Evolutionary conservation across 2,113 vertebrate species (phyloP).

Genomic region (Elachura formosa): DNA sequence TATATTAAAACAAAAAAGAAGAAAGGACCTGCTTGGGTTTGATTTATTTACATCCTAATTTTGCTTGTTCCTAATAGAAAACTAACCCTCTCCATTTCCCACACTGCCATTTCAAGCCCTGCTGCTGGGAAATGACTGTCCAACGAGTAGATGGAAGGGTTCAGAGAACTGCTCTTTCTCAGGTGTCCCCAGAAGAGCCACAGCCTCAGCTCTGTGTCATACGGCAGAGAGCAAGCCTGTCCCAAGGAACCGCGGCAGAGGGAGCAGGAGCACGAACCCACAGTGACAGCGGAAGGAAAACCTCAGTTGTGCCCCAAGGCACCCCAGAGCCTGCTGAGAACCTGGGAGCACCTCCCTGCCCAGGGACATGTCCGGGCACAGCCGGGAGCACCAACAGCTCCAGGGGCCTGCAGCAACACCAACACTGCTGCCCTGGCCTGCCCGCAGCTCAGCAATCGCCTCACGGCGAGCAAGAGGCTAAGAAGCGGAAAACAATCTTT

Average conservation of each 20-base stretch:
- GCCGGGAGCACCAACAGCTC: fast-evolving
- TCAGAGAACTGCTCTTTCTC: background rate
- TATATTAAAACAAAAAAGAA: background rate
- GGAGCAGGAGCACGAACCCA: fast-evolving
- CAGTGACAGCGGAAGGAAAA: background rate
- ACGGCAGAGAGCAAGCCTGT: background rate
- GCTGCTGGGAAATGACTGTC: background rate
- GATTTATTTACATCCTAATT: background rate
- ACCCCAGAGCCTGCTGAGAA: fast-evolving
- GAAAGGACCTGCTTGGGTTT: background rate
- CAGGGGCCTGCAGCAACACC: fast-evolving
- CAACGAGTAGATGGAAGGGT: background rate
- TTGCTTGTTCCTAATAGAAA: background rate
- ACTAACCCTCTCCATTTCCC: background rate
- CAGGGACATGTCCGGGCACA: fast-evolving
- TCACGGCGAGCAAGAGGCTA: fast-evolving
- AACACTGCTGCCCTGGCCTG: background rate
- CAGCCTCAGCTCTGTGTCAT: background rate
- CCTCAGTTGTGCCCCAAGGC: background rate
- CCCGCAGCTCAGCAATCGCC: fast-evolving
- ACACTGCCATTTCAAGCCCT: background rate
- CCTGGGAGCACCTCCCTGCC: background rate
- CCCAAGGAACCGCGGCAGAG: fast-evolving
- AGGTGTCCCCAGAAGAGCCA: background rate
- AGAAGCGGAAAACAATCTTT: background rate